Percentiles rank a stretch among this genome's conserved stretches.
These are phyloP conservation scores for Peromyscus leucopus DNA, from an alignment of 2,113 vertebrate species.

Conservation along the genomic window DNA sequence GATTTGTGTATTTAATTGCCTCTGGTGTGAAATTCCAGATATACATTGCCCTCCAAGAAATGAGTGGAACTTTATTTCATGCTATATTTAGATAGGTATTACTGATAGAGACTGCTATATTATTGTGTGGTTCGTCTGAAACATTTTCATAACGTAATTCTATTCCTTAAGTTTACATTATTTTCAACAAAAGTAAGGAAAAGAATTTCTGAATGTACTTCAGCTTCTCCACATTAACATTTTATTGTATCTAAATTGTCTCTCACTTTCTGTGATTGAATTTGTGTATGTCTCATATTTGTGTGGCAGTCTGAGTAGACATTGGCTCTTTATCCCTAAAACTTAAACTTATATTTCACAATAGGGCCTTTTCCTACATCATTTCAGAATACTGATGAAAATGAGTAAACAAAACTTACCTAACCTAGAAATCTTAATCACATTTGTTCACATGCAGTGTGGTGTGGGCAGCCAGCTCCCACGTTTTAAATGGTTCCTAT, in stretches of 20 bases:
- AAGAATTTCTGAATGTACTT: not conserved
- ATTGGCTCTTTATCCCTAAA: not conserved
- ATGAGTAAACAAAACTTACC: not conserved
- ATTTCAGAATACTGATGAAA: conserved; percentile 8
- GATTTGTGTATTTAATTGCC: not conserved
- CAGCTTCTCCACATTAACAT: not conserved
- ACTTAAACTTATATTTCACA: conserved; percentile 19
- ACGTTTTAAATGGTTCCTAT: too few relatives aligned
- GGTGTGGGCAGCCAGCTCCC: too few relatives aligned
- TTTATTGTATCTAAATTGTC: conserved; percentile 6
- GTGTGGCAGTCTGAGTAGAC: not conserved
- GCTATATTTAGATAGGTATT: not conserved
- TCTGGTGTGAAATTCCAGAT: not conserved
- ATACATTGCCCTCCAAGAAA: not conserved
- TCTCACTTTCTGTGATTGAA: conserved; percentile 2
- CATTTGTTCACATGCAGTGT: not conserved
- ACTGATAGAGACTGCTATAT: not conserved
- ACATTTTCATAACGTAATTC: not conserved
- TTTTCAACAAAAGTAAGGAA: conserved; percentile 12
- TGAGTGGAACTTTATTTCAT: conserved; percentile 3
- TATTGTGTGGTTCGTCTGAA: not conserved
- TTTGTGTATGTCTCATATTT: not conserved
- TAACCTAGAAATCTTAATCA: not conserved
- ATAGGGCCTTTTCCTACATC: not conserved
- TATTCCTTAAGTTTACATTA: conserved; percentile 1